phyloP scores from a whole-genome alignment of 2,888 invertebrate genomes.

The Creontiades dilutus region DNA sequence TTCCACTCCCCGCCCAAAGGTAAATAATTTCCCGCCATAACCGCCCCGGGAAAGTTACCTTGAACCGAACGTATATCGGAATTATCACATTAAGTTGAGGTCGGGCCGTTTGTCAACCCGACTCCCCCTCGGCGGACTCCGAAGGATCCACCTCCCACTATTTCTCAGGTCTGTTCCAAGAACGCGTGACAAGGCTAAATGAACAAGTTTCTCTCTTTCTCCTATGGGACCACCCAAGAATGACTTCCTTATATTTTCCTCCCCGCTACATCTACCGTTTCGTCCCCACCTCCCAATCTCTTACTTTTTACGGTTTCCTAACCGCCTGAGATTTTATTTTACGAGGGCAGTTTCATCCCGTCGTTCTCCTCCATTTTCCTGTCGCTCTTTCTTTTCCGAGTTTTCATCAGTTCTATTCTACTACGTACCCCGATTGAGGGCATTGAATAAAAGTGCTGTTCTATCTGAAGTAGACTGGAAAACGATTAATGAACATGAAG shows the following conservation, averaged over 20 bases:
- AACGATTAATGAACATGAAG: neutral
- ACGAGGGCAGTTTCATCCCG: neutral
- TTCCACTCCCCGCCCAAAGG: neutral
- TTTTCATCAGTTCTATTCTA: constrained; percentile 8
- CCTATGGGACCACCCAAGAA: neutral
- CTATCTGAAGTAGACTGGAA: neutral
- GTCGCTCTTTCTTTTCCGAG: neutral
- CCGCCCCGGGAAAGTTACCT: neutral
- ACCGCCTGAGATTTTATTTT: constrained; percentile 27
- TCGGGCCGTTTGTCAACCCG: neutral
- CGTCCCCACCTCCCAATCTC: neutral
- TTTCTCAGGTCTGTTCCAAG: neutral
- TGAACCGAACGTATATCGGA: constrained; percentile 16
- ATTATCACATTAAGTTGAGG: constrained; percentile 16
- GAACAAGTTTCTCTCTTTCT: constrained; percentile 26
- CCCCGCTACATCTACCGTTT: neutral
- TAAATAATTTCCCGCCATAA: constrained; percentile 1
- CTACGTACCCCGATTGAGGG: neutral
- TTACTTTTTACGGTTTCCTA: constrained; percentile 36
- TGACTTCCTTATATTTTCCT: constrained; percentile 13
- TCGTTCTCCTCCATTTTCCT: neutral
- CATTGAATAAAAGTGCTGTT: neutral
- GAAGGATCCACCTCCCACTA: neutral
- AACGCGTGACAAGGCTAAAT: constrained; percentile 6
- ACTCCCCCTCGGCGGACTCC: neutral